A percentile compares a stretch with the other conserved stretches of the same genome.
These are phyloP conservation scores for Centrocercus urophasianus DNA, from an alignment of 2,113 vertebrate species.

Conservation along the genomic window DNA sequence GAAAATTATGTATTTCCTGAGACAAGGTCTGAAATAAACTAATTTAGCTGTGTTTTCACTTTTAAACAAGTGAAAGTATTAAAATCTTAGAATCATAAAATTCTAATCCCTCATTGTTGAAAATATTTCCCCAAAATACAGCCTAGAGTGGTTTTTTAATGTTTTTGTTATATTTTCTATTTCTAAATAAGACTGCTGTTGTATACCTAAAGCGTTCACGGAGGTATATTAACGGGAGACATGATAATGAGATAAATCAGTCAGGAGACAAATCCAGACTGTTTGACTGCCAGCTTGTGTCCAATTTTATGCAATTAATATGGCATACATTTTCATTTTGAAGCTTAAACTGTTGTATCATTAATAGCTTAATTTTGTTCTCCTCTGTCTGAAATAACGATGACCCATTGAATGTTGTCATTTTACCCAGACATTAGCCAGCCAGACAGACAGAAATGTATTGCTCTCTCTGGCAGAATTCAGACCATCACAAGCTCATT, in stretches of 20 bases:
- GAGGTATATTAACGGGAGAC: slow-evolving; percentile 35
- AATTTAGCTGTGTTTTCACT: slow-evolving; percentile 17
- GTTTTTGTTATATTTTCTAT: slow-evolving; percentile 31
- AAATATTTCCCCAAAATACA: slow-evolving; percentile 17
- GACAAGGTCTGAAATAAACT: slow-evolving; percentile 6
- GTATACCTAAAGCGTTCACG: slow-evolving; percentile 2
- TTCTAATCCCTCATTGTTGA: neutral
- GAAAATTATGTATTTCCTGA: neutral
- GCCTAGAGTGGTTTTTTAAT: neutral
- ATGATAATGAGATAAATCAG: slow-evolving; percentile 63
- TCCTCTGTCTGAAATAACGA: slow-evolving; percentile 16
- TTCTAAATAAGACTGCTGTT: slow-evolving; percentile 9
- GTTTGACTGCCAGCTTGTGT: slow-evolving; percentile 63
- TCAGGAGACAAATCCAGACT: slow-evolving; percentile 56
- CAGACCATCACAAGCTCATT: slow-evolving; percentile 65
- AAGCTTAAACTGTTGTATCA: slow-evolving; percentile 55
- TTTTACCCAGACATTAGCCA: neutral
- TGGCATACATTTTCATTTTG: slow-evolving; percentile 61
- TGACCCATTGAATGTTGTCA: slow-evolving; percentile 32
- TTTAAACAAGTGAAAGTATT: slow-evolving; percentile 25
- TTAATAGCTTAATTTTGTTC: slow-evolving; percentile 45
- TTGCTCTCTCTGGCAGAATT: slow-evolving; percentile 32
- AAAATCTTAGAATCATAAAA: slow-evolving; percentile 10
- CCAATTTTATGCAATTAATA: slow-evolving; percentile 71
- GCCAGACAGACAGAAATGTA: slow-evolving; percentile 20